Conservation (phyloP, 1,140 invertebrate species). For the Hyles vespertilio region DNA sequence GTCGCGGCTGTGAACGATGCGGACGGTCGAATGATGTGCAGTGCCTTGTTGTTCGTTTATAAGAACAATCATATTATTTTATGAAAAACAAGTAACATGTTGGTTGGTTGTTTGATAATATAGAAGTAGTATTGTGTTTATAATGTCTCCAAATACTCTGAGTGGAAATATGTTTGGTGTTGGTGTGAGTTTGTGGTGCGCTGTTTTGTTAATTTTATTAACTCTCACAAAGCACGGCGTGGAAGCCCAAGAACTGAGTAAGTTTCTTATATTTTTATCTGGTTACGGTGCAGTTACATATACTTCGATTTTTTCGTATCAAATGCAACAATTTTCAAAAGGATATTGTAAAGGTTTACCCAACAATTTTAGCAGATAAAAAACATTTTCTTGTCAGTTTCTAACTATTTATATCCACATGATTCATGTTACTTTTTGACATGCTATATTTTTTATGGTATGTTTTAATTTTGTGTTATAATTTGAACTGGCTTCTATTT, state of each 20-base stretch:
- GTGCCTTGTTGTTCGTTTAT: slow-evolving; percentile 24
- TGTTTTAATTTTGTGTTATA: too few species aligned
- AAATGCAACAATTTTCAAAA: too few species aligned
- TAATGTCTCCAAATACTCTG: slow-evolving; percentile 32
- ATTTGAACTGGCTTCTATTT: too few species aligned
- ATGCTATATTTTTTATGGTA: too few species aligned
- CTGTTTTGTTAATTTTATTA: slow-evolving; percentile 54
- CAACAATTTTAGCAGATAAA: too few species aligned
- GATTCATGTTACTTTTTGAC: too few species aligned
- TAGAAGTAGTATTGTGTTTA: slow-evolving; percentile 17
- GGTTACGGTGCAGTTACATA: too few species aligned
- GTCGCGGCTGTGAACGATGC: slow-evolving; percentile 7
- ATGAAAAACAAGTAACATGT: background rate
- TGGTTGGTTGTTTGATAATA: background rate
- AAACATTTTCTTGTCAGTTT: too few species aligned
- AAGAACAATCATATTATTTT: slow-evolving; percentile 4
- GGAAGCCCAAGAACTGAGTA: slow-evolving; percentile 52
- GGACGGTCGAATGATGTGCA: slow-evolving; percentile 30
- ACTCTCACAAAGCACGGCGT: slow-evolving; percentile 56
- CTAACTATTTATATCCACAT: too few species aligned
- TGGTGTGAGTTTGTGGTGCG: slow-evolving; percentile 46
- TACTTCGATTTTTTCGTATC: too few species aligned
- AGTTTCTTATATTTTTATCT: slow-evolving; percentile 28
- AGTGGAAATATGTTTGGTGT: slow-evolving; percentile 54
- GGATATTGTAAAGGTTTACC: too few species aligned